Percentiles rank a stretch among this genome's conserved stretches.
Evolutionary conservation across 2,888 invertebrate species (phyloP).

Genomic region (Neoitamus cyanurus): DNA sequence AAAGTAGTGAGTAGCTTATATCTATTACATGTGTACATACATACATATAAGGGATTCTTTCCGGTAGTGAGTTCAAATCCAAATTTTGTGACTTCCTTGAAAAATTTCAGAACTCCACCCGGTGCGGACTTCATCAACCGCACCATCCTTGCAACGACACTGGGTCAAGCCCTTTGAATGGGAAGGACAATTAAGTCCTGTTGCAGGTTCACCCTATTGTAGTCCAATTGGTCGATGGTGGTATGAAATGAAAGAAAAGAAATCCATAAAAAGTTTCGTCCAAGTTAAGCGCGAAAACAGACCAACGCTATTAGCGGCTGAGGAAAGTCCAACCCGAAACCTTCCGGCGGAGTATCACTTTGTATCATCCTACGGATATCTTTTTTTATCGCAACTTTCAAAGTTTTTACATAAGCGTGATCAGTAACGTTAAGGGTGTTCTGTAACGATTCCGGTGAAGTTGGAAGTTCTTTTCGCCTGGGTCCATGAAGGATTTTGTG

Average conservation of each 20-base stretch:
- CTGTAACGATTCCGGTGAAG: background rate
- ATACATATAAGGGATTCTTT: too few species aligned
- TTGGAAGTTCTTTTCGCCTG: background rate
- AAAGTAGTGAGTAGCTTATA: too few species aligned
- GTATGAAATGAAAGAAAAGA: background rate
- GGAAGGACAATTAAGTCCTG: too few species aligned
- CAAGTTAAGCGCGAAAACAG: background rate
- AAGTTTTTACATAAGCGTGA: constrained; percentile 1
- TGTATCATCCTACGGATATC: background rate
- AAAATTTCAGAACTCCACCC: too few species aligned
- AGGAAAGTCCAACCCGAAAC: background rate
- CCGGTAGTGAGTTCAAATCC: too few species aligned
- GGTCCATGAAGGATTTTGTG: background rate
- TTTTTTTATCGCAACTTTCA: background rate
- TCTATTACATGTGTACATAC: too few species aligned
- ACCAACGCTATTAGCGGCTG: background rate
- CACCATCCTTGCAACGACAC: too few species aligned
- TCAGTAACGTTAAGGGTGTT: background rate
- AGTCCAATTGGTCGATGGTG: background rate
- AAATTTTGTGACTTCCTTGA: too few species aligned
- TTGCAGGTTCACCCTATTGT: too few species aligned
- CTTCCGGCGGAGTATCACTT: background rate
- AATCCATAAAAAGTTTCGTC: too few species aligned
- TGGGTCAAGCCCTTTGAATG: too few species aligned
- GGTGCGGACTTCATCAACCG: too few species aligned